Evolutionary conservation across 1,140 invertebrate genomes (phyloP), one percentile per base, ranked within the genome.

Genomic region (Philotrypesis tridentata): DNA sequence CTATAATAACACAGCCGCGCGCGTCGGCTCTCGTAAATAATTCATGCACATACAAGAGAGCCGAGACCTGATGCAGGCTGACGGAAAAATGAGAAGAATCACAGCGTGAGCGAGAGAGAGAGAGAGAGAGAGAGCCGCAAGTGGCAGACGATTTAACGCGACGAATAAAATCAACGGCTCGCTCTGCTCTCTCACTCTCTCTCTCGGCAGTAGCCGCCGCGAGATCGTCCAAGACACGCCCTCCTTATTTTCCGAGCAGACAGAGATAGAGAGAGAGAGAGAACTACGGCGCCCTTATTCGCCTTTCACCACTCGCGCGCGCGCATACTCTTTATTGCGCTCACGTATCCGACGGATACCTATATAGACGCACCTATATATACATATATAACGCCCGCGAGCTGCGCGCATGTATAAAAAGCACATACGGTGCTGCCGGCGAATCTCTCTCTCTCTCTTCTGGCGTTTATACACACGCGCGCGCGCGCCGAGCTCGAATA

Each of bases 401-500:
- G 37, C 21, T 14, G 71, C 37, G 29, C 43, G 71, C 48, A 21
- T 11, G 0, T 25, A 65, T 27, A 65, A 65, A 65, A 65, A 65
- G 25, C 33, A 60, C 9, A 27, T n/a, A n/a, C n/a, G n/a, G n/a
- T n/a, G n/a, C n/a, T n/a, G n/a, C 0, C 27, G 61, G 61, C 3
- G 61, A 65, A 29, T 60, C 31, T 43, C 27, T 14, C 9, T n/a
- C n/a, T n/a, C n/a, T n/a, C n/a, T n/a, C n/a, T n/a, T n/a, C n/a
- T n/a, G n/a, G 6, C 14, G 37, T 33, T 27, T 76, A 55, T 23
- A 55, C 23, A 7, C 43, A 37, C 77, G 21, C 21, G 33, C 8
- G 23, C 55, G 23, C 31, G 25, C 78, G n/a, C n/a, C n/a, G n/a
- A n/a, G n/a, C n/a, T 84, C 84, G 87, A 90, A 89, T 87, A 89